Percentiles rank a stretch among this genome's conserved stretches.
These are phyloP conservation scores for Lagopus leucura DNA, from an alignment of 2,113 vertebrate species.

Conservation along the genomic window DNA sequence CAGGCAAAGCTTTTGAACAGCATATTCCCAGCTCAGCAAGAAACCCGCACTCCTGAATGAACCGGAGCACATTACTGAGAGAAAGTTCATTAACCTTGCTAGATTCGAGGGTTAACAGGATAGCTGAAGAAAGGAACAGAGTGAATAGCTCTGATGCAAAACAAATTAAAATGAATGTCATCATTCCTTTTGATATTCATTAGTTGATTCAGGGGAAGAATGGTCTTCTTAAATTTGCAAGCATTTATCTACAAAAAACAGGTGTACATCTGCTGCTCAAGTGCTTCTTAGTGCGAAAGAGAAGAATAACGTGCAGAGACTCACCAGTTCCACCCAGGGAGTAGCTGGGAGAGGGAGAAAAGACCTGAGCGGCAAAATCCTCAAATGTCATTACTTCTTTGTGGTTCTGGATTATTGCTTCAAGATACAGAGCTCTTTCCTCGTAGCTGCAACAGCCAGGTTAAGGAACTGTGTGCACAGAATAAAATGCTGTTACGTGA, in stretches of 20 bases:
- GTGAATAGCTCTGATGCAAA: conserved; percentile 81
- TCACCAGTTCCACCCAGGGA: conserved; percentile 92
- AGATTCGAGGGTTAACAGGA: conserved; percentile 81
- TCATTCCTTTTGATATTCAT: conserved; percentile 87
- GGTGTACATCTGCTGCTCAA: conserved; percentile 81
- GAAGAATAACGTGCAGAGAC: conserved; percentile 71
- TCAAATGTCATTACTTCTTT: conserved; percentile 97
- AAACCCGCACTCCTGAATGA: conserved; percentile 77
- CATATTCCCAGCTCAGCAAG: conserved; percentile 80
- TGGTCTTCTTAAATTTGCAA: conserved; percentile 78
- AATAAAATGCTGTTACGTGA: background rate
- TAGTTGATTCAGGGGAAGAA: conserved; percentile 81
- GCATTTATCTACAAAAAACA: conserved; percentile 86
- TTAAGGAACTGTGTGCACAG: conserved; percentile 82
- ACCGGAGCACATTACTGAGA: conserved; percentile 72
- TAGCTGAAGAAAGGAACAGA: conserved; percentile 77
- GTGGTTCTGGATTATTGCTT: conserved; percentile 97
- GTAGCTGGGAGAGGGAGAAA: conserved; percentile 92
- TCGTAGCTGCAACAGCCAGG: conserved; percentile 84
- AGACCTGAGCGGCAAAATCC: conserved; percentile 96
- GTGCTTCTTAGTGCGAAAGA: conserved; percentile 52
- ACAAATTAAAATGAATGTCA: conserved; percentile 86
- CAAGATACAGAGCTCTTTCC: conserved; percentile 94
- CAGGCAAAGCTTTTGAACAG: conserved; percentile 72
- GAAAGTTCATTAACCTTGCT: conserved; percentile 86